These are phyloP conservation scores for Takifugu ocellatus DNA, from an alignment of 2,797 vertebrate genomes.

Conservation along the genomic window DNA sequence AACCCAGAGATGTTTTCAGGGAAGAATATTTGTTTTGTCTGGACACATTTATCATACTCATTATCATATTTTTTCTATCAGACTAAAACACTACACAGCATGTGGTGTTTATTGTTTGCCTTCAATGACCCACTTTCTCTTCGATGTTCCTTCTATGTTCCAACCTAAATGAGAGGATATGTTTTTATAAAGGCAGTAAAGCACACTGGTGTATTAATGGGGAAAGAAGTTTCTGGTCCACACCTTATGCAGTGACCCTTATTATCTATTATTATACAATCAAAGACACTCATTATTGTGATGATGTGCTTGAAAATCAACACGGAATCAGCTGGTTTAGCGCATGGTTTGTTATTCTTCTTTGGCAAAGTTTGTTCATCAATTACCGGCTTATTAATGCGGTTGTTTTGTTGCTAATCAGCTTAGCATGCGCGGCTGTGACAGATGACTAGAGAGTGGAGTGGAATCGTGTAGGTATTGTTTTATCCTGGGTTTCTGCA, in stretches of 20 bases:
- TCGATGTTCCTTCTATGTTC: slow-evolving; percentile 14
- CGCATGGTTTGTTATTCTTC: slow-evolving; percentile 15
- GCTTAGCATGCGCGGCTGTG: slow-evolving; percentile 15
- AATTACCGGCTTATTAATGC: slow-evolving; percentile 14
- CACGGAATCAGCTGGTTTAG: slow-evolving; percentile 10
- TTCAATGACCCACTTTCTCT: slow-evolving; percentile 49
- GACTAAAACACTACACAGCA: slow-evolving; percentile 4
- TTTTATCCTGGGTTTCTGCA: slow-evolving; percentile 27
- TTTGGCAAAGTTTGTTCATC: slow-evolving; percentile 19
- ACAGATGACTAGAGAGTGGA: slow-evolving; percentile 11
- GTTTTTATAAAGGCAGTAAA: slow-evolving; percentile 17
- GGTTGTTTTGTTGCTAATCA: too few relatives aligned
- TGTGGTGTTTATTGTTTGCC: slow-evolving; percentile 11
- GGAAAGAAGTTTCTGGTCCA: background rate
- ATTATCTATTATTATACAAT: background rate
- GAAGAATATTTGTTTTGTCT: slow-evolving; percentile 14
- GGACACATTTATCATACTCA: slow-evolving; percentile 5
- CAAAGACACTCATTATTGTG: slow-evolving; percentile 1
- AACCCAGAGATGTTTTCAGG: slow-evolving; percentile 46
- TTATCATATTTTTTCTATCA: slow-evolving; percentile 22
- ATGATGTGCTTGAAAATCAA: background rate
- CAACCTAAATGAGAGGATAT: slow-evolving; percentile 17
- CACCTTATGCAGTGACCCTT: background rate
- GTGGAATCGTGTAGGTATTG: background rate
- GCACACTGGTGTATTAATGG: slow-evolving; percentile 16